Percentiles rank a stretch among this genome's conserved stretches.
Conservation (phyloP, 2,888 invertebrate species). For the Sipha maydis region DNA sequence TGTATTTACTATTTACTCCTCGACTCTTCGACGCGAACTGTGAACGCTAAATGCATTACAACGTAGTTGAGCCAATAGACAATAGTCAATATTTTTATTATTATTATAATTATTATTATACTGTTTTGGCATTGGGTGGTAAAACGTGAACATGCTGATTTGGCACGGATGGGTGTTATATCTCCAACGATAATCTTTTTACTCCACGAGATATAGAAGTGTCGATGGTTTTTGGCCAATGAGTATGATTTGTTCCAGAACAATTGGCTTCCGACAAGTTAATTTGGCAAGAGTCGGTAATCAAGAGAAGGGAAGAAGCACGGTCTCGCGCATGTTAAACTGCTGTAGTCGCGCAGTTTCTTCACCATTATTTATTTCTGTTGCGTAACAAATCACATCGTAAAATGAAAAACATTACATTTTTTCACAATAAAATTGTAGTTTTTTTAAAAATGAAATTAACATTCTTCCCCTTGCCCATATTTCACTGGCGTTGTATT, state of each 20-base stretch:
- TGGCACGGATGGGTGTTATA: slow-evolving; percentile 10
- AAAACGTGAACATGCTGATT: slow-evolving; percentile 28
- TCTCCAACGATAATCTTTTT: not conserved
- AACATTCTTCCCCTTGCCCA: no score
- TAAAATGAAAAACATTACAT: no score
- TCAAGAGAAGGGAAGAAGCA: not conserved
- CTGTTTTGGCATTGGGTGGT: slow-evolving; percentile 21
- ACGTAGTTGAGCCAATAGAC: not conserved
- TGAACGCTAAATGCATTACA: not conserved
- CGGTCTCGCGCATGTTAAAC: no score
- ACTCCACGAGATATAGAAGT: not conserved
- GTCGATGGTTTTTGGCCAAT: slow-evolving; percentile 30
- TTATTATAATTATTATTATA: slow-evolving; percentile 29
- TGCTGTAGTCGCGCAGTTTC: no score
- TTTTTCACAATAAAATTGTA: no score
- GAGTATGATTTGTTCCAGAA: slow-evolving; percentile 11
- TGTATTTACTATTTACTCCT: not conserved
- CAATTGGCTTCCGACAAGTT: slow-evolving; percentile 16
- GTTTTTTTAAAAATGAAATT: no score
- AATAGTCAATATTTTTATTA: not conserved
- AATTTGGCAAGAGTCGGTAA: slow-evolving; percentile 2
- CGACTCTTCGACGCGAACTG: not conserved
- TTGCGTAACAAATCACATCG: not conserved
- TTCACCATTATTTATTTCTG: not conserved
- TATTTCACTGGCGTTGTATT: no score